These are phyloP conservation scores for Australoheros facetus DNA, from an alignment of 2,797 vertebrate species.

Conservation along the genomic window DNA sequence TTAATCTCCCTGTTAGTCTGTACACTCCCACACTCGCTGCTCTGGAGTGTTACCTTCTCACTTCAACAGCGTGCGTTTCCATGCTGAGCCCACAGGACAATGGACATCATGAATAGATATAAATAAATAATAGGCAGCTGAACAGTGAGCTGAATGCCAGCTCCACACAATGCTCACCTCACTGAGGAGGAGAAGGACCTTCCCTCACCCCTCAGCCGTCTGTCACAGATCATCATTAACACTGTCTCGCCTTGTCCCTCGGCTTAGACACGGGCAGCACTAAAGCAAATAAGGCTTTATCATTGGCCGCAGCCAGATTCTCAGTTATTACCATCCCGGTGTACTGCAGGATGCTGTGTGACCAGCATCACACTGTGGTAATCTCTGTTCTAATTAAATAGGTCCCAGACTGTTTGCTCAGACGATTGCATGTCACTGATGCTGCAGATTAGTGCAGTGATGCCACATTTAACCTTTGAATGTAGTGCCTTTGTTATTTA, in stretches of 20 bases:
- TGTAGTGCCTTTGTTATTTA: conserved; percentile 52
- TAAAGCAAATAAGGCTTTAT: conserved; percentile 65
- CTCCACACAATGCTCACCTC: conserved; percentile 47
- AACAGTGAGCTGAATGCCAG: conserved; percentile 47
- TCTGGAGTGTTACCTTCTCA: conserved; percentile 55
- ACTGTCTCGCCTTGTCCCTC: conserved; percentile 44
- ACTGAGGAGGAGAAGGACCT: conserved; percentile 26
- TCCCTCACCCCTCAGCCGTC: conserved; percentile 19
- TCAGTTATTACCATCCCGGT: conserved; percentile 8
- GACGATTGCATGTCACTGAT: conserved; percentile 57
- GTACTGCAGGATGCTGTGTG: neutral
- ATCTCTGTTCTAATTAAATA: conserved; percentile 59
- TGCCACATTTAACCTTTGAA: conserved; percentile 58
- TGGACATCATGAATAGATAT: conserved; percentile 44
- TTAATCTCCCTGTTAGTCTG: conserved; percentile 11
- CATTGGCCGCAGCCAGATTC: conserved; percentile 32
- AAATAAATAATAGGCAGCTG: conserved; percentile 68
- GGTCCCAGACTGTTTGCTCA: conserved; percentile 49
- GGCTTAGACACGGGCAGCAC: conserved; percentile 54
- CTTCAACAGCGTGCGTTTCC: conserved; percentile 60
- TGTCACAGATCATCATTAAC: conserved; percentile 64
- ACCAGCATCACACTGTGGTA: conserved; percentile 23
- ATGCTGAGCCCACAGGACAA: conserved; percentile 59
- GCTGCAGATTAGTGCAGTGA: conserved; percentile 38
- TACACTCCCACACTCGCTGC: neutral